A percentile compares a stretch with the other conserved stretches of the same genome.
phyloP scores from a whole-genome alignment of 1,140 invertebrate species.

The Saxidomus purpurata region DNA sequence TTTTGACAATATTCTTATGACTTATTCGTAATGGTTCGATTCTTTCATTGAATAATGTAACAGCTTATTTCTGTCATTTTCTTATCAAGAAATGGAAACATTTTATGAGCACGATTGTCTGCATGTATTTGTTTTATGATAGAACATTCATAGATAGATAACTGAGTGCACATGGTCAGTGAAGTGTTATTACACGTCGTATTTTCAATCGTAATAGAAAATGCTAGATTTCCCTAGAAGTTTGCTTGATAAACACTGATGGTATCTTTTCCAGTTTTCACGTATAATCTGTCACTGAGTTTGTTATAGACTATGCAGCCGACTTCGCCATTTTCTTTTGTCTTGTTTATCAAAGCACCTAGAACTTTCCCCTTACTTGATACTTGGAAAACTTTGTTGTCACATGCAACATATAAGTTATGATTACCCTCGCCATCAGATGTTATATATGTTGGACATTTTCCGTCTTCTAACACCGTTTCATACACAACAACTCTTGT shows the following conservation, averaged over 20 bases:
- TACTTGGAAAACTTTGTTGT: conserved; percentile 22
- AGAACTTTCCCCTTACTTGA: not conserved
- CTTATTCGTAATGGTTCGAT: too few species aligned
- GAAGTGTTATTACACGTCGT: too few species aligned
- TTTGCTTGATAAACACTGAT: conserved; percentile 38
- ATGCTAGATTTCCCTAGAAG: too few species aligned
- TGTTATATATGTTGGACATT: conserved; percentile 12
- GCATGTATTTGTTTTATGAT: too few species aligned
- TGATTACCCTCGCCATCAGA: conserved; percentile 28
- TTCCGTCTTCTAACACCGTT: not conserved
- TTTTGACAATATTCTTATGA: too few species aligned
- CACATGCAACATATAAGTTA: conserved; percentile 34
- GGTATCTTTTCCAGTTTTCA: conserved; percentile 27
- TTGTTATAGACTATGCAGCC: conserved; percentile 44
- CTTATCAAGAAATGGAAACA: too few species aligned
- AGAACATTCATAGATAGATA: too few species aligned
- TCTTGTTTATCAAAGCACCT: conserved; percentile 2
- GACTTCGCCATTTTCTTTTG: not conserved
- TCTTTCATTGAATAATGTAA: too few species aligned
- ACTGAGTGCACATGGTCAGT: too few species aligned
- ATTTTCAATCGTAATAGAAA: too few species aligned
- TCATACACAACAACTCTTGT: conserved; percentile 23
- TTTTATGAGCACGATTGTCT: too few species aligned
- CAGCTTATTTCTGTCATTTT: too few species aligned
- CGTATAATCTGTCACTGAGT: conserved; percentile 30